These are phyloP conservation scores for Clitarchus hookeri DNA, from an alignment of 2,888 invertebrate genomes.

Conservation along the genomic window DNA sequence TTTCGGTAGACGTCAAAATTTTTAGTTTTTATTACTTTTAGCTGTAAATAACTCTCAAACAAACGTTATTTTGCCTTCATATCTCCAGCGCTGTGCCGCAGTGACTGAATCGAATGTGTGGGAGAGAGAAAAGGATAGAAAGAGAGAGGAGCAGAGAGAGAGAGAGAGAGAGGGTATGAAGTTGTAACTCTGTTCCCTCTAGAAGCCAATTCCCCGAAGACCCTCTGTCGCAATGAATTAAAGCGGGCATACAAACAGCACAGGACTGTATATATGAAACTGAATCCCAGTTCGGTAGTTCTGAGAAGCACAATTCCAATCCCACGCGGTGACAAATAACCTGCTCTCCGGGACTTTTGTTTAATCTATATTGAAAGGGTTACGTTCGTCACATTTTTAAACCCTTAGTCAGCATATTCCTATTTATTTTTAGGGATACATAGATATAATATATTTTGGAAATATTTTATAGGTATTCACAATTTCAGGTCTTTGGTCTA, in stretches of 20 bases:
- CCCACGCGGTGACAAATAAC: not conserved
- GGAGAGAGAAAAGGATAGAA: not conserved
- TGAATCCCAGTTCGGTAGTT: conserved; percentile 1
- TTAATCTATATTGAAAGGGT: not conserved
- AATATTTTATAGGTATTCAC: too few relatives aligned
- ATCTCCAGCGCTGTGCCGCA: not conserved
- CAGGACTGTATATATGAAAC: not conserved
- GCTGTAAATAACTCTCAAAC: not conserved
- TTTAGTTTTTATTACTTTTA: not conserved
- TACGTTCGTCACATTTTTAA: not conserved
- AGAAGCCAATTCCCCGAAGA: not conserved
- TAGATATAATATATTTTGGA: not conserved
- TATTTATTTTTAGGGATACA: not conserved
- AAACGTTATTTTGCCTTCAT: not conserved
- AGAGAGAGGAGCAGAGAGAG: not conserved
- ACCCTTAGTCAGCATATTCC: not conserved
- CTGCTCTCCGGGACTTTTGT: not conserved
- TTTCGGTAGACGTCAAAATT: not conserved
- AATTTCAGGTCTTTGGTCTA: too few relatives aligned
- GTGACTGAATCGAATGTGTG: not conserved
- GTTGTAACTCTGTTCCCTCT: not conserved
- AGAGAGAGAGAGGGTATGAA: not conserved
- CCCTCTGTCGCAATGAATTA: conserved; percentile 14
- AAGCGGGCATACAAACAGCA: not conserved
- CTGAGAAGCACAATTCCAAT: not conserved